Evolutionary conservation across 30 jellyfish, hydroid and myxozoan genomes (phyloP).

Genomic region (Sanderia malayensis): DNA sequence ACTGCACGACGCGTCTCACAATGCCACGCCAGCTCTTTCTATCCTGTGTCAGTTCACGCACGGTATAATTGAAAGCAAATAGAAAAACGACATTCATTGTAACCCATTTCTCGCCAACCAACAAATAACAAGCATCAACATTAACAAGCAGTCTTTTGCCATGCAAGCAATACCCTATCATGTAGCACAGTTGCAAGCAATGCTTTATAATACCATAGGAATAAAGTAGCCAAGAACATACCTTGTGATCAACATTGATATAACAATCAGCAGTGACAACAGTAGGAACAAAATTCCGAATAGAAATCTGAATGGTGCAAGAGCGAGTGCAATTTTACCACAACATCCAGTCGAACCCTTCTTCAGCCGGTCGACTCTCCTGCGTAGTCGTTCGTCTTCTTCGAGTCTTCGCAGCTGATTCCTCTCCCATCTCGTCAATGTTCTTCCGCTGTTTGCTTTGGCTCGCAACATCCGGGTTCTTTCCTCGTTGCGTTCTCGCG

Average conservation of each 20-base stretch:
- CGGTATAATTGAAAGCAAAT: too few relatives aligned
- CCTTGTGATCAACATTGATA: slow-evolving; percentile 76
- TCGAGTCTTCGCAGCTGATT: slow-evolving; percentile 80
- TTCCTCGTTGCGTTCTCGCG: slow-evolving; percentile 79
- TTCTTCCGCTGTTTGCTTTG: slow-evolving; percentile 83
- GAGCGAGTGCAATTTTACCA: slow-evolving; percentile 50
- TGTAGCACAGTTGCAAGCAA: too few relatives aligned
- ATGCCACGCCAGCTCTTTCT: too few relatives aligned
- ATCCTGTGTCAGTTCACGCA: too few relatives aligned
- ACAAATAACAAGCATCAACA: too few relatives aligned
- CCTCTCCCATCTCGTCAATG: slow-evolving; percentile 81
- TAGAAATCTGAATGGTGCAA: slow-evolving; percentile 75
- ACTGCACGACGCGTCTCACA: too few relatives aligned
- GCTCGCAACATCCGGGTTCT: slow-evolving; percentile 79
- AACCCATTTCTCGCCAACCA: too few relatives aligned
- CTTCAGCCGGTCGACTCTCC: slow-evolving; percentile 74
- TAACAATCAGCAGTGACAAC: slow-evolving; percentile 65
- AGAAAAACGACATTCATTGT: too few relatives aligned
- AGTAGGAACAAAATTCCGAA: slow-evolving; percentile 65
- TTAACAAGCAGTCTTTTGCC: too few relatives aligned
- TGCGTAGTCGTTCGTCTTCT: slow-evolving; percentile 73
- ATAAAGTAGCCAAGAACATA: too few relatives aligned
- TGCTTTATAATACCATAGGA: too few relatives aligned
- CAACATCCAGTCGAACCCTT: slow-evolving; percentile 23
- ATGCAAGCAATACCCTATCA: too few relatives aligned